Percentiles rank a stretch among this genome's conserved stretches.
Evolutionary conservation across 1,140 invertebrate genomes (phyloP).

Genomic region (Pseudomyrmex gracilis): DNA sequence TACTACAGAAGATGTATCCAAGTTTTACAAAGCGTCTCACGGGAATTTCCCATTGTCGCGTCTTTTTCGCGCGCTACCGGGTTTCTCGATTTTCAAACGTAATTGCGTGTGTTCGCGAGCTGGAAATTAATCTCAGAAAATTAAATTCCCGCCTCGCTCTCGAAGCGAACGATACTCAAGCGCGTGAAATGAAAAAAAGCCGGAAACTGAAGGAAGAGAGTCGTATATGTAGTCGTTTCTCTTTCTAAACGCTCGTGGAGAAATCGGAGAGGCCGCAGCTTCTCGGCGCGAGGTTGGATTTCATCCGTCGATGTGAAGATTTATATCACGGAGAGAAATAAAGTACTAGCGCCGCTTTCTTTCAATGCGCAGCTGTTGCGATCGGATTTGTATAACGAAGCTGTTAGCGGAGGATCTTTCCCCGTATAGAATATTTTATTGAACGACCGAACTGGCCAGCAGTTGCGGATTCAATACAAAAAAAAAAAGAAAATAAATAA

Average conservation of each 20-base stretch:
- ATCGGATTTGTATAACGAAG: neutral
- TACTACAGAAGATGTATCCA: neutral
- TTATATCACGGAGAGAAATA: neutral
- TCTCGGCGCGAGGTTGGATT: conserved; percentile 4
- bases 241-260: conserved; percentile 6
- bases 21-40: neutral
- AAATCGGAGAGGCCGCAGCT: conserved; percentile 6
- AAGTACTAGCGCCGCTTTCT: neutral
- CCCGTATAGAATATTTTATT: too few relatives aligned
- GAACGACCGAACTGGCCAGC: neutral
- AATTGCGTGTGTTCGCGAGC: neutral
- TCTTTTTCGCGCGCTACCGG: neutral
- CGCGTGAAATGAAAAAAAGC: neutral
- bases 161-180: neutral
- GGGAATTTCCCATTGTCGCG: neutral
- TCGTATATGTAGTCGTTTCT: neutral
- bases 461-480: neutral
- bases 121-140: conserved; percentile 4
- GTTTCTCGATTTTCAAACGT: conserved; percentile 17
- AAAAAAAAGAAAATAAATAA: neutral
- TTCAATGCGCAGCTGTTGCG: neutral
- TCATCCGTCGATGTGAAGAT: conserved; percentile 24
- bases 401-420: neutral
- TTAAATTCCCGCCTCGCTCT: conserved; percentile 1
- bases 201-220: neutral